A percentile compares a stretch with the other conserved stretches of the same genome.
Evolutionary conservation across 64 coral and sea anemone genomes (phyloP).

Genomic region (Stichodactyla helianthus): DNA sequence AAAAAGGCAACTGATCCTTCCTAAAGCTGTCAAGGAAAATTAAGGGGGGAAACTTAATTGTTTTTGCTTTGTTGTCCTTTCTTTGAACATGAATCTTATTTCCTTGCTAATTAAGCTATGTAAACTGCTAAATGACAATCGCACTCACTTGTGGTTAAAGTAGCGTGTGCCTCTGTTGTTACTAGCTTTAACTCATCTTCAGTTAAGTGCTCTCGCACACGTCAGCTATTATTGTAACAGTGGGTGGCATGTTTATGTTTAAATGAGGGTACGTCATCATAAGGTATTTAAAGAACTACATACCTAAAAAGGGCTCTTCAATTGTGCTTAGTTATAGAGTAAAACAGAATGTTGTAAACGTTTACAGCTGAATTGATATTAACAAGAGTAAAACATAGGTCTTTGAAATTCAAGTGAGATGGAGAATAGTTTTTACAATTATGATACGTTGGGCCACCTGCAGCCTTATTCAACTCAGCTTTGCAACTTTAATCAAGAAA

Average conservation of each 20-base stretch:
- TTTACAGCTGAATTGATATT: neutral
- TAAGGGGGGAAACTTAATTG: too few species aligned
- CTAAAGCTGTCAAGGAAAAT: too few species aligned
- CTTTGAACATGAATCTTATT: neutral
- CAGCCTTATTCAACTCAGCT: neutral
- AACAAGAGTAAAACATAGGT: neutral
- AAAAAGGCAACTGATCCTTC: too few species aligned
- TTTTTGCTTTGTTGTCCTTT: neutral
- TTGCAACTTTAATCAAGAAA: slow-evolving; percentile 4
- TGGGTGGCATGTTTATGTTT: slow-evolving; percentile 8
- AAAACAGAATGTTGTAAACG: neutral
- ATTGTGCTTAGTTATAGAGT: neutral
- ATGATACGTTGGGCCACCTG: neutral
- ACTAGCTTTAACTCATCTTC: slow-evolving; percentile 6
- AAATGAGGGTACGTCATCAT: neutral
- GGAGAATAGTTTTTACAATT: neutral
- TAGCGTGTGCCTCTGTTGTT: slow-evolving; percentile 10
- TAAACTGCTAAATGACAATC: neutral
- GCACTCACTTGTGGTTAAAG: neutral
- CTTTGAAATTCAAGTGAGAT: neutral
- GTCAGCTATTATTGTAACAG: slow-evolving; percentile 4
- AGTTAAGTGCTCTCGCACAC: slow-evolving; percentile 13
- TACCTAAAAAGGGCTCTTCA: neutral
- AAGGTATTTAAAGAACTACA: neutral
- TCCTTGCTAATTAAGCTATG: neutral